Evolutionary conservation across 2,888 invertebrate genomes (phyloP).

Genomic region (Shargacucullia verbasci): DNA sequence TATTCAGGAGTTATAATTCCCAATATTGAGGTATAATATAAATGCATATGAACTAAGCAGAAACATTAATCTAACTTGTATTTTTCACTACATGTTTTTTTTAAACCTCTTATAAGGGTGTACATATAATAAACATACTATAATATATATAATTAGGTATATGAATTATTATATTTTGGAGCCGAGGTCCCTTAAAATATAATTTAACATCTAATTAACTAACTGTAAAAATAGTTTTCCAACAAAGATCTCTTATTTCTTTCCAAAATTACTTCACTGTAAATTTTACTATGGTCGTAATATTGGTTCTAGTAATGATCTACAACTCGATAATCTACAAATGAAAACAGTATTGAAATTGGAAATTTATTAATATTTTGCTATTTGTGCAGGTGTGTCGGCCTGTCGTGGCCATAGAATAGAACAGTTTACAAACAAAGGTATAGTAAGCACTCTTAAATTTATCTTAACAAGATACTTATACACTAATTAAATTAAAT

Average conservation of each 20-base stretch:
- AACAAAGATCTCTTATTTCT: slow-evolving; percentile 64
- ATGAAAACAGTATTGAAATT: slow-evolving; percentile 19
- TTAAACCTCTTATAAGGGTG: slow-evolving; percentile 63
- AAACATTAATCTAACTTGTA: slow-evolving; percentile 59
- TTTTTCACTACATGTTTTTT: slow-evolving; percentile 54
- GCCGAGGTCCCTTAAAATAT: slow-evolving; percentile 59
- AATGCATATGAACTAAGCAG: slow-evolving; percentile 63
- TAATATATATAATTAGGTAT: slow-evolving; percentile 40
- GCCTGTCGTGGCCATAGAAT: slow-evolving; percentile 23
- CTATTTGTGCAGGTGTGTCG: slow-evolving; percentile 51
- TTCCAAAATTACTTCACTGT: slow-evolving; percentile 48
- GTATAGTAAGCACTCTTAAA: slow-evolving; percentile 54
- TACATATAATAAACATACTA: slow-evolving; percentile 59
- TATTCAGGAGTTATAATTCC: slow-evolving; percentile 45
- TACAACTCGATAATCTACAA: slow-evolving; percentile 26
- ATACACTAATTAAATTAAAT: slow-evolving; percentile 44
- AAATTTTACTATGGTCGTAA: slow-evolving; percentile 32
- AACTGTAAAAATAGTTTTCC: slow-evolving; percentile 67
- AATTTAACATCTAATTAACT: slow-evolving; percentile 62
- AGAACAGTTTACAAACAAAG: slow-evolving; percentile 37
- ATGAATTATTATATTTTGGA: slow-evolving; percentile 56
- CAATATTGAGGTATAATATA: slow-evolving; percentile 57
- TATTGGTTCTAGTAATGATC: slow-evolving; percentile 24
- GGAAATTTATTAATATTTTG: slow-evolving; percentile 20
- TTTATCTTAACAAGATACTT: slow-evolving; percentile 52